Conservation (phyloP, 2,113 vertebrate species). For the Zosterops hypoxanthus region DNA sequence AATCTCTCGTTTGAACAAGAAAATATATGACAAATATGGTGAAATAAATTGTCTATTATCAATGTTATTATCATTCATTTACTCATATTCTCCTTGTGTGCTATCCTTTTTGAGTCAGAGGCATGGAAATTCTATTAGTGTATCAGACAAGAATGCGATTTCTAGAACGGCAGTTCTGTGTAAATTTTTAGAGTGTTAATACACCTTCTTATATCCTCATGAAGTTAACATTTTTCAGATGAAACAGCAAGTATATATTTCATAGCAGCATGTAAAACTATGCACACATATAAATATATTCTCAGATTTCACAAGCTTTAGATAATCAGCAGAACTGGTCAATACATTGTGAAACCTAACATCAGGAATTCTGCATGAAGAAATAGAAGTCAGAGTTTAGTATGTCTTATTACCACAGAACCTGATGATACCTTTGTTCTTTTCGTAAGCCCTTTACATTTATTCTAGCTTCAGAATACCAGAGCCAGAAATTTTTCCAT, state of each 20-base stretch:
- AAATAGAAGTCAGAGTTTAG: neutral
- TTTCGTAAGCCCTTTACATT: neutral
- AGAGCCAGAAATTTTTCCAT: neutral
- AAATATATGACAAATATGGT: neutral
- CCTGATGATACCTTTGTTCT: neutral
- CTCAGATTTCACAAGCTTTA: neutral
- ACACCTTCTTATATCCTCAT: neutral
- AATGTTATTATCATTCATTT: neutral
- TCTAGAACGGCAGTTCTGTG: neutral
- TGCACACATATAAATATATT: neutral
- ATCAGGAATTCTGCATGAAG: neutral
- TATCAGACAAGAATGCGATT: neutral
- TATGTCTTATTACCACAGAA: neutral
- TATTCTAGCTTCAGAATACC: neutral
- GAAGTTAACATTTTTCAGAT: neutral
- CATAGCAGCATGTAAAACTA: neutral
- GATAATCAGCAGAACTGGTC: neutral
- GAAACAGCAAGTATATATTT: neutral
- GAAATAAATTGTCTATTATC: neutral
- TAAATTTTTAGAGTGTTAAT: neutral
- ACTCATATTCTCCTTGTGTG: neutral
- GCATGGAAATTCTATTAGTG: neutral
- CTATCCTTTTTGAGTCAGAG: neutral
- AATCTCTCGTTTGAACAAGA: neutral
- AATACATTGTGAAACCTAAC: neutral